Base-by-base conservation (phyloP, 2,888 invertebrate genomes). In the Gymnoscelis rufifasciata region DNA sequence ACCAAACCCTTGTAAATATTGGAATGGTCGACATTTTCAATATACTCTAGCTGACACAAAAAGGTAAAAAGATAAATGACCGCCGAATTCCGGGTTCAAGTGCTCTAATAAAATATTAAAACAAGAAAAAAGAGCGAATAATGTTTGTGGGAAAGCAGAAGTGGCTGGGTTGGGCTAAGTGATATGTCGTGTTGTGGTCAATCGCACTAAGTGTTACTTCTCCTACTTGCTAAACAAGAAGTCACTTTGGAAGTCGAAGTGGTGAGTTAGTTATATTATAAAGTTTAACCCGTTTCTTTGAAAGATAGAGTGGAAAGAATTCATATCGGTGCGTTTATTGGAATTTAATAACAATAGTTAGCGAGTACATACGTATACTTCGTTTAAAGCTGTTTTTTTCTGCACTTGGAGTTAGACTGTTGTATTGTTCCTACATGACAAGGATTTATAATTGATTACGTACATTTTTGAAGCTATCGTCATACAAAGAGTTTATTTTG, bases 141-240 rank as follows among this genome's bases (percentile, higher is more conserved):
- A 47, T 54, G 51, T 53, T 57, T 56, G 56, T 36, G 54, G 57
- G 62, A 68, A 71, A 71, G 61, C 64, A 50, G 66, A 68, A 68
- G 69, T 66, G 66, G 66, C 63, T 63, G 69, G 70, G 64, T 60
- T 64, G 61, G 68, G 70, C 70, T 82, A 83, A 86, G 84, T 80
- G 84, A 83, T 78, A 82, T 83, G 78, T 76, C 76, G 75, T 83
- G 86, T 84, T 66, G 77, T 67, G 81, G 82, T 77, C 81, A 77
- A 77, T 77, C 68, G 71, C 71, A 71, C 74, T 74, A 71, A 71
- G 62, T 64, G 63, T 66, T 68, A 64, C 71, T 72, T 76, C 74
- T 75, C 76, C 59, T 67, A 40, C 40, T 66, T 56, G 15, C 33
- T 5, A 19, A 14, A 56, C 52, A 62, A 65, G 64, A 54, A 66